phyloP scores from a whole-genome alignment of 1,140 invertebrate genomes.

The Hyles vespertilio region DNA sequence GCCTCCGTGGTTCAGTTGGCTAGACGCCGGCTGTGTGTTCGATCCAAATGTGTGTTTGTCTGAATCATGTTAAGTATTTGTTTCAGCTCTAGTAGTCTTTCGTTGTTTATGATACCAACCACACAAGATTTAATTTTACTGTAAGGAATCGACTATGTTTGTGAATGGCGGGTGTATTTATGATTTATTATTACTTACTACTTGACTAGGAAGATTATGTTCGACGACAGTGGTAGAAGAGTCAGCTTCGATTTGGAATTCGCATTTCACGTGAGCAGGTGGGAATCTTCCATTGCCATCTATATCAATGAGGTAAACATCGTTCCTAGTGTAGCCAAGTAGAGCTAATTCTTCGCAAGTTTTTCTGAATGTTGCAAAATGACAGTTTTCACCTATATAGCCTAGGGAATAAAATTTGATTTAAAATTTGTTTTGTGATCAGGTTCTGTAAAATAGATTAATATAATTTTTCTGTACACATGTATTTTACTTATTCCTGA shows the following conservation, averaged over 20 bases:
- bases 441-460: too few species aligned
- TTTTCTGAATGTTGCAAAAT: constrained; percentile 92
- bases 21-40: too few species aligned
- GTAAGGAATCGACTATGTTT: neutral
- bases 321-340: constrained; percentile 88
- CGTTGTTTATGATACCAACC: too few species aligned
- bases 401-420: constrained; percentile 40
- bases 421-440: too few species aligned
- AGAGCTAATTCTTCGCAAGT: constrained; percentile 95
- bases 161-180: neutral
- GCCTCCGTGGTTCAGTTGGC: neutral
- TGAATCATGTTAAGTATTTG: neutral
- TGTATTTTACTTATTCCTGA: too few species aligned
- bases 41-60: neutral
- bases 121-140: too few species aligned
- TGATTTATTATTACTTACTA: constrained; percentile 57
- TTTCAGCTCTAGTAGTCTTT: too few species aligned
- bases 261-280: constrained; percentile 92
- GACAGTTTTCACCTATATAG: constrained; percentile 93
- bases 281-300: constrained; percentile 94
- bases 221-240: constrained; percentile 94
- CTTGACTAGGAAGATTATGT: constrained; percentile 93
- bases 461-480: too few species aligned
- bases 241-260: constrained; percentile 90
- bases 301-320: constrained; percentile 94